Evolutionary conservation across 2,888 invertebrate species (phyloP).

Genomic region (Teleogryllus oceanicus): DNA sequence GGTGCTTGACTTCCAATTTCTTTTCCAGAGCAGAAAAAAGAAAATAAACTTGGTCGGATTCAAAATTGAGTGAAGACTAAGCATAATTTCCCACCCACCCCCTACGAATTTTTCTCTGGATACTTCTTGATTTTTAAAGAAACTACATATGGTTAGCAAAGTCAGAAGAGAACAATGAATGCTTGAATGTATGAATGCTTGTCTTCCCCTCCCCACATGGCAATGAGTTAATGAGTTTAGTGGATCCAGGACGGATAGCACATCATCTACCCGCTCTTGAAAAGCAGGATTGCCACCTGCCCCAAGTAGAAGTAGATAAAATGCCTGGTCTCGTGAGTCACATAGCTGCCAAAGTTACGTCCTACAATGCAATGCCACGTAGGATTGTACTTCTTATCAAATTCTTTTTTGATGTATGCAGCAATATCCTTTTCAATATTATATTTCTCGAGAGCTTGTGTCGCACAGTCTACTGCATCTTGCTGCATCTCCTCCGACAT

Average conservation of each 20-base stretch:
- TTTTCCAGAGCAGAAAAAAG: constrained; percentile 22
- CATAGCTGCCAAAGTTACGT: constrained; percentile 96
- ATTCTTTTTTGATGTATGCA: constrained; percentile 98
- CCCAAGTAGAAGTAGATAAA: constrained; percentile 99
- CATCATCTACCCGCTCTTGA: constrained; percentile 90
- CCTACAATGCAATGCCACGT: constrained; percentile 99
- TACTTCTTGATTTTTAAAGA: constrained; percentile 27
- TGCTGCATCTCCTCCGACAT: constrained; percentile 99
- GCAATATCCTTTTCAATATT: constrained; percentile 99
- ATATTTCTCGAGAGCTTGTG: constrained; percentile 96
- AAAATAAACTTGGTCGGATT: constrained; percentile 24
- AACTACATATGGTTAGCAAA: constrained; percentile 35
- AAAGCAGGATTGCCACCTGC: constrained; percentile 96
- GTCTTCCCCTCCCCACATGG: constrained; percentile 30
- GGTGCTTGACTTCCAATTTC: constrained; percentile 19
- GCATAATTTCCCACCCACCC: constrained; percentile 18
- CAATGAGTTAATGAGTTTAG: constrained; percentile 30
- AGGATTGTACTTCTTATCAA: constrained; percentile 99
- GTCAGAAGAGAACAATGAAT: constrained; percentile 31
- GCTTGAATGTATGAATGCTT: constrained; percentile 31
- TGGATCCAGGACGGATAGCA: constrained; percentile 29
- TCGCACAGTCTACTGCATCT: constrained; percentile 98
- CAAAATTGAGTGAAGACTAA: constrained; percentile 20
- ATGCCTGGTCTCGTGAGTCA: constrained; percentile 98
- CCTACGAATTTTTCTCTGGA: constrained; percentile 22